Conservation (phyloP, 1,140 invertebrate genomes). For the Phocides pigmalion region DNA sequence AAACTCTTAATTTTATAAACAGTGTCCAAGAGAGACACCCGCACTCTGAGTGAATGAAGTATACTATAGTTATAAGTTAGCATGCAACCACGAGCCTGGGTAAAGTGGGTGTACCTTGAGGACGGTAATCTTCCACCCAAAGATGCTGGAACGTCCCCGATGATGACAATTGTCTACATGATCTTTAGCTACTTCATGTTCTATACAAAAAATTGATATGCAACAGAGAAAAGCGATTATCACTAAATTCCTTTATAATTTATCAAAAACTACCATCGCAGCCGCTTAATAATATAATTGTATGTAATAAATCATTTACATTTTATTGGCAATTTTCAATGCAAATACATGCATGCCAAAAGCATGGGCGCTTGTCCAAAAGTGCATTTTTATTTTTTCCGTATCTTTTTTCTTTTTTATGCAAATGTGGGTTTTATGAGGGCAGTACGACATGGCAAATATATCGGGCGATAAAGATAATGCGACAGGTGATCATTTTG, state of each 20-base stretch:
- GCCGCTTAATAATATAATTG: slow-evolving; percentile 18
- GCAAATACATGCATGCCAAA: slow-evolving; percentile 23
- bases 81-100: too few species aligned
- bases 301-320: slow-evolving; percentile 26
- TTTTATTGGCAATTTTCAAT: slow-evolving; percentile 34
- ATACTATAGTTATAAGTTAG: too few species aligned
- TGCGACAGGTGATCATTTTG: slow-evolving; percentile 44
- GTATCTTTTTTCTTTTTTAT: slow-evolving; percentile 30
- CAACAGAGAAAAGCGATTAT: slow-evolving; percentile 9
- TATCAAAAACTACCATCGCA: slow-evolving; percentile 17
- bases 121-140: too few species aligned
- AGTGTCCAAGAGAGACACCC: too few species aligned
- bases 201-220: slow-evolving; percentile 10
- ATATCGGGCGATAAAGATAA: slow-evolving; percentile 34
- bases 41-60: too few species aligned
- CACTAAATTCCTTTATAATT: slow-evolving; percentile 24
- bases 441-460: slow-evolving; percentile 26
- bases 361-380: slow-evolving; percentile 15
- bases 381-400: not conserved
- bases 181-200: too few species aligned
- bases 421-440: slow-evolving; percentile 36
- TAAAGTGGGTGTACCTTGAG: too few species aligned
- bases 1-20: too few species aligned
- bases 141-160: too few species aligned
- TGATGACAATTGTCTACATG: too few species aligned